Base-by-base conservation (phyloP, 2,113 vertebrate genomes). In the Galbula dea region DNA sequence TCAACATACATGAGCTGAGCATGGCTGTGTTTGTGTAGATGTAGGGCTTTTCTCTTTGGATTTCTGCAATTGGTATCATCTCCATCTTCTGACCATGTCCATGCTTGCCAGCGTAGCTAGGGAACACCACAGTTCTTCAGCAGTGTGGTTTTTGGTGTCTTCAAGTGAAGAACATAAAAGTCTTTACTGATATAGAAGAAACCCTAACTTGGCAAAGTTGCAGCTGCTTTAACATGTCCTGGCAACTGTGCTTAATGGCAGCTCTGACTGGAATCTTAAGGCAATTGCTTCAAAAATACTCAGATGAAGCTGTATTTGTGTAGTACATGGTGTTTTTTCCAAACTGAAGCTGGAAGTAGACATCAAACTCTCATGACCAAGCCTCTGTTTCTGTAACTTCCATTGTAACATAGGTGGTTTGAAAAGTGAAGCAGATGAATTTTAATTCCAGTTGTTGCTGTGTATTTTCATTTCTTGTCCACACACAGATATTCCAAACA, bases 331-430 rank as follows among this genome's bases (percentile, higher is more conserved):
- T 20, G 14, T 24, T 65, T 30, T 71, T 89, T 36, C 55, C 49
- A 73, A 69, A 21, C n/a, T n/a, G n/a, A n/a, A n/a, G n/a, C n/a
- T n/a, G n/a, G n/a, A n/a, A 85, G 26, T 19, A 66, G 76, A 26
- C 39, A 18, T 49, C 27, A 46, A 10, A 27, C 19, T 55, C 8
- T 73, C 12, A 12, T 26, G 32, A 45, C 24, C 19, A 46, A 57
- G 36, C 54, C 37, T n/a, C 1, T 65, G 15, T 54, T 36, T 52
- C 21, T 39, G 36, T 68, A 51, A 10, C 27, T 57, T 23, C 27
- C 26, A 23, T 63, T 36, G 43, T n/a, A 52, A 16, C 12, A 15
- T 39, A 14, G 0, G 0, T n/a, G 19, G 26, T 58, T 46, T 1
- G 0, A 36, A 57, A 29, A 18, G n/a, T 39, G 52, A 36, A 68